A percentile compares a stretch with the other conserved stretches of the same genome.
phyloP scores from a whole-genome alignment of 1,140 invertebrate genomes.

The Condylostylus longicornis region DNA sequence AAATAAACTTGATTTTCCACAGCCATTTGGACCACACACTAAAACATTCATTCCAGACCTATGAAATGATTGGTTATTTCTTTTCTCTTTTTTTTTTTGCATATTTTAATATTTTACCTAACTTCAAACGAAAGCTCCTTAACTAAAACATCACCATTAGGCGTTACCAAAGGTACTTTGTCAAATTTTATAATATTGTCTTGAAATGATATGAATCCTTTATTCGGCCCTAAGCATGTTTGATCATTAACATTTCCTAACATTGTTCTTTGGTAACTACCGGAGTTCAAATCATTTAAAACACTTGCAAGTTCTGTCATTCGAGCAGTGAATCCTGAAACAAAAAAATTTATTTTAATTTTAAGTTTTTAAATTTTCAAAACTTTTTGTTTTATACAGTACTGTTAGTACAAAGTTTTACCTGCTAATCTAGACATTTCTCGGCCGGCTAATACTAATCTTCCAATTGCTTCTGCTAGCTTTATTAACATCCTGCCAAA shows the following conservation, averaged over 20 bases:
- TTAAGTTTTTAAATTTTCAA: neutral
- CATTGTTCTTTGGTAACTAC: slow-evolving; percentile 81
- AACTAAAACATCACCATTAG: slow-evolving; percentile 90
- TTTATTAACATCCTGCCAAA: slow-evolving; percentile 94
- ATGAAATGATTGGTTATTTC: neutral
- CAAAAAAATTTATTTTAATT: neutral
- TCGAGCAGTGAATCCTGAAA: slow-evolving; percentile 58
- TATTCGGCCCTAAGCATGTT: slow-evolving; percentile 41
- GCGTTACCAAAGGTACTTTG: slow-evolving; percentile 84
- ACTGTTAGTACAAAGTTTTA: no score
- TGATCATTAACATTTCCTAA: slow-evolving; percentile 36
- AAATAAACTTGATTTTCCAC: slow-evolving; percentile 91
- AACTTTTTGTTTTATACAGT: neutral
- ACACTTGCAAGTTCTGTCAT: slow-evolving; percentile 83
- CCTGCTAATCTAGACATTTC: slow-evolving; percentile 89
- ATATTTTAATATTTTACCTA: slow-evolving; percentile 33
- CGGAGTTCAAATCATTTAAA: slow-evolving; percentile 71
- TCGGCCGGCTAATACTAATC: slow-evolving; percentile 81
- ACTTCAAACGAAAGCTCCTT: slow-evolving; percentile 83
- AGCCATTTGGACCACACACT: slow-evolving; percentile 94
- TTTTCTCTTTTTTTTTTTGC: neutral
- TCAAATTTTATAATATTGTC: slow-evolving; percentile 92
- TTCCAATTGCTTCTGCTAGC: slow-evolving; percentile 90
- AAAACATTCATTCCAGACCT: slow-evolving; percentile 88
- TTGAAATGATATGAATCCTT: slow-evolving; percentile 65